phyloP scores from a whole-genome alignment of 2,888 invertebrate species.

The Monochamus alternatus region DNA sequence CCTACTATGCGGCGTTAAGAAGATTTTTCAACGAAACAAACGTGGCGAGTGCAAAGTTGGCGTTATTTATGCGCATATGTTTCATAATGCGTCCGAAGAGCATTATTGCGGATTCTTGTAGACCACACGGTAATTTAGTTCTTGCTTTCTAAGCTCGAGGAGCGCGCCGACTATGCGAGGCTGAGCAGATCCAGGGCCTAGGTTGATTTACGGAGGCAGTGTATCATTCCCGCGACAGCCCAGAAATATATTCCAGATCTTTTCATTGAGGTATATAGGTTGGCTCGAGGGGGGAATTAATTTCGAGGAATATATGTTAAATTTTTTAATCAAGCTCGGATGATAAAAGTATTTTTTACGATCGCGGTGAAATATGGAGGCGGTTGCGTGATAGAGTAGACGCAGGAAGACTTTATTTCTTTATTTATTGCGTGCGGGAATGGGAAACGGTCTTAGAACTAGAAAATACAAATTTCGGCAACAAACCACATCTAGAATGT shows the following conservation, averaged over 20 bases:
- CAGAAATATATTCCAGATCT: conserved; percentile 53
- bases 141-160: conserved; percentile 26
- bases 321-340: conserved; percentile 37
- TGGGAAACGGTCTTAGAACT: not conserved
- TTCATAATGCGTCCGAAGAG: conserved; percentile 1
- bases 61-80: conserved; percentile 27
- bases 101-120: conserved; percentile 30
- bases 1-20: too few relatives aligned
- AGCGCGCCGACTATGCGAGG: conserved; percentile 36
- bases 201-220: conserved; percentile 64
- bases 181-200: conserved; percentile 51
- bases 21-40: too few relatives aligned
- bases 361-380: conserved; percentile 23
- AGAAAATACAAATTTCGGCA: too few relatives aligned
- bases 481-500: too few relatives aligned
- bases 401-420: conserved; percentile 5
- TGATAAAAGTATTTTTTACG: conserved; percentile 31
- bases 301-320: conserved; percentile 41
- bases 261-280: conserved; percentile 42
- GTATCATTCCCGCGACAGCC: conserved; percentile 64
- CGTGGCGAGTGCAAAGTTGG: not conserved
- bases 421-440: conserved; percentile 12
- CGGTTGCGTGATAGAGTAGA: conserved; percentile 13
- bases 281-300: conserved; percentile 41
- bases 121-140: conserved; percentile 30